A percentile compares a stretch with the other conserved stretches of the same genome.
phyloP scores from a whole-genome alignment of 2,888 invertebrate genomes.

The Drosophila paracracens region DNA sequence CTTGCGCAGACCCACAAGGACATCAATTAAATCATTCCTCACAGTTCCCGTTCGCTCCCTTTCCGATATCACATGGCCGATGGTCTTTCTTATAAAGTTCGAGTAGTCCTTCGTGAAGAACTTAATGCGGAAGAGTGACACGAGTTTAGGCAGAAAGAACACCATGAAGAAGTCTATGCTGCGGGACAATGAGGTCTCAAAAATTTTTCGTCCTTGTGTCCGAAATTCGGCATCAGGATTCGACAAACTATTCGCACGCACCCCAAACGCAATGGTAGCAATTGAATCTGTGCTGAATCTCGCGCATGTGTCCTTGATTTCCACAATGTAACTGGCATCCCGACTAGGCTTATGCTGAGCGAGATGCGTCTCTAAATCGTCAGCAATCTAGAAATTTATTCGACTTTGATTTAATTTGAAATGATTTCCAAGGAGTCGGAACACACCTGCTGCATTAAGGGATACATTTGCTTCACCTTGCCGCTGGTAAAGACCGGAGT shows the following conservation, averaged over 20 bases:
- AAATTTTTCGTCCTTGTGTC: slow-evolving; percentile 66
- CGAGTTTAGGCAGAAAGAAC: slow-evolving; percentile 82
- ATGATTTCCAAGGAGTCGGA: not conserved
- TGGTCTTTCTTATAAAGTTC: slow-evolving; percentile 83
- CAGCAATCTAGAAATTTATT: slow-evolving; percentile 63
- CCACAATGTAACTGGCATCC: slow-evolving; percentile 54
- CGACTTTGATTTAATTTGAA: too few relatives aligned
- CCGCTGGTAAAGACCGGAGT: slow-evolving; percentile 85
- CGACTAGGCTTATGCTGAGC: slow-evolving; percentile 13
- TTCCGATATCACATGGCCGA: slow-evolving; percentile 84
- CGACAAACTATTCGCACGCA: slow-evolving; percentile 79
- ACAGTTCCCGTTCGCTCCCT: slow-evolving; percentile 83
- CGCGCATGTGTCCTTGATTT: slow-evolving; percentile 79
- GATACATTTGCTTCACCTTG: slow-evolving; percentile 84
- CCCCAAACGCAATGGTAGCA: slow-evolving; percentile 82
- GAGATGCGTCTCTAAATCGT: slow-evolving; percentile 71
- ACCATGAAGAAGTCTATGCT: slow-evolving; percentile 75
- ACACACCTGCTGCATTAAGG: slow-evolving; percentile 79
- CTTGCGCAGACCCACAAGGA: slow-evolving; percentile 85
- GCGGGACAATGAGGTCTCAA: slow-evolving; percentile 64
- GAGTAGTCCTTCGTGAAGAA: slow-evolving; percentile 76
- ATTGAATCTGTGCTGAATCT: slow-evolving; percentile 83
- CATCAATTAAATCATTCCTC: slow-evolving; percentile 86
- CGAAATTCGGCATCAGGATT: slow-evolving; percentile 82
- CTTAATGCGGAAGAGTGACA: slow-evolving; percentile 67